These are phyloP conservation scores for Ypsolopha sequella DNA, from an alignment of 2,888 invertebrate genomes.

Conservation along the genomic window DNA sequence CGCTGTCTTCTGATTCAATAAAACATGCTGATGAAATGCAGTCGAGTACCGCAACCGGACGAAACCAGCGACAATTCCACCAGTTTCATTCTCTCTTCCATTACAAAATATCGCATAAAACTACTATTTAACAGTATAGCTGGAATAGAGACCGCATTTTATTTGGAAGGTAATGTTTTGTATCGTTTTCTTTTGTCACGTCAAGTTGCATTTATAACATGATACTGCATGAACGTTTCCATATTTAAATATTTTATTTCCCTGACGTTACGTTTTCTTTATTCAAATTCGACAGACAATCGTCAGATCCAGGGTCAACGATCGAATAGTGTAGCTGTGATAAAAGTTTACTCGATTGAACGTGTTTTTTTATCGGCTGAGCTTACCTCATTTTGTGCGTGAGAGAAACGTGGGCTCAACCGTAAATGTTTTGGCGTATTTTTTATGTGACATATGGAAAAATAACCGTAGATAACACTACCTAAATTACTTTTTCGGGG, in stretches of 20 bases:
- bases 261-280: background rate
- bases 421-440: background rate
- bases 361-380: background rate
- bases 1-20: constrained; percentile 48
- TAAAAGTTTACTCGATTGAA: background rate
- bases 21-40: constrained; percentile 12
- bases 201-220: too few relatives aligned
- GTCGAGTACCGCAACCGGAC: background rate
- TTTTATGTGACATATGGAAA: too few relatives aligned
- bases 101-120: too few relatives aligned
- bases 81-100: too few relatives aligned
- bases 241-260: background rate
- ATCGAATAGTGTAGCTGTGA: background rate
- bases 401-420: background rate
- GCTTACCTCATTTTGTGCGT: background rate
- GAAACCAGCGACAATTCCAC: background rate
- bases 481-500: too few relatives aligned
- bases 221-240: background rate
- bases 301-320: constrained; percentile 1
- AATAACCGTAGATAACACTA: too few relatives aligned
- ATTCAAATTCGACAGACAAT: constrained; percentile 1
- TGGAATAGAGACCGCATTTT: too few relatives aligned
- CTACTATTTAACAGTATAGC: too few relatives aligned
- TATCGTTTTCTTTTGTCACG: too few relatives aligned
- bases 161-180: too few relatives aligned